Evolutionary conservation across 1,140 invertebrate genomes (phyloP).

Genomic region (Periplaneta americana): DNA sequence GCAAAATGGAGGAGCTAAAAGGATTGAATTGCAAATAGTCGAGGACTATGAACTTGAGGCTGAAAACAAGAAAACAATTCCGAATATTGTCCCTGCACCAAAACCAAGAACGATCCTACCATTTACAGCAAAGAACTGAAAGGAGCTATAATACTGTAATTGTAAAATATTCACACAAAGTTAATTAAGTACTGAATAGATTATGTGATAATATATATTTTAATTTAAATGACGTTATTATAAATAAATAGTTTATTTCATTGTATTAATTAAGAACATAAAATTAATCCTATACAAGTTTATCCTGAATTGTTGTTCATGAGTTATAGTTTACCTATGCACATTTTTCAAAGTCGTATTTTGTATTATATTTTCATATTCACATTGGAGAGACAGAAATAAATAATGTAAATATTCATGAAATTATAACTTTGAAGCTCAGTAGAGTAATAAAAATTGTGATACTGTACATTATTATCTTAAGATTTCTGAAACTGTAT

Average conservation of each 20-base stretch:
- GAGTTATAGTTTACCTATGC: background rate
- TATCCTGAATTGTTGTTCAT: background rate
- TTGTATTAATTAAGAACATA: background rate
- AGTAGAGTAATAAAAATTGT: no score
- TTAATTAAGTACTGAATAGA: background rate
- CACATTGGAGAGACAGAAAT: background rate
- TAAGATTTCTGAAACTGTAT: no score
- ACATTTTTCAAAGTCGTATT: no score
- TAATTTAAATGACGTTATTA: background rate
- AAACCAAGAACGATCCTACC: background rate
- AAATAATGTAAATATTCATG: background rate
- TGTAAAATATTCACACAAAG: background rate
- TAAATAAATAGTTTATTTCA: background rate
- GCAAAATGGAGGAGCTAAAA: background rate
- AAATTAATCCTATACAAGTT: background rate
- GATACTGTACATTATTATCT: no score
- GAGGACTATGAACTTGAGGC: background rate
- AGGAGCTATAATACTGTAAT: background rate
- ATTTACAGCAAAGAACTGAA: background rate
- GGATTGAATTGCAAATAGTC: background rate
- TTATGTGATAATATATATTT: background rate
- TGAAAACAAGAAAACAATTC: background rate
- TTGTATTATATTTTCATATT: no score
- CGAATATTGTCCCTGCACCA: background rate
- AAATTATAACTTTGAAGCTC: no score